These are phyloP conservation scores for Meiosimyza platycephala DNA, from an alignment of 2,888 invertebrate genomes.

Conservation along the genomic window DNA sequence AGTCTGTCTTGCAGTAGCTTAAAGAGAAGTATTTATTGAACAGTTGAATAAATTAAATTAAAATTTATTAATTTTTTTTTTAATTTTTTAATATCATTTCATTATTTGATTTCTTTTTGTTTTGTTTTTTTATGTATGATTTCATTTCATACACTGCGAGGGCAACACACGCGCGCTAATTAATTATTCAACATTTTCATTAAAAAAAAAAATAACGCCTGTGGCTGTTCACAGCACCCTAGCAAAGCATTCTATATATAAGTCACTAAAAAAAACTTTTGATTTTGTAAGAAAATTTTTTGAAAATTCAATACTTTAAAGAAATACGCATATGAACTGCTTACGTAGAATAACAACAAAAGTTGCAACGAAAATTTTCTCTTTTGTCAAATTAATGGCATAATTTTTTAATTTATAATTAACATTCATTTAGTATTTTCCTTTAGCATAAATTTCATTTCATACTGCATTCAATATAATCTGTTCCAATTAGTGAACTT, in stretches of 20 bases:
- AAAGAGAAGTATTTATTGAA: slow-evolving; percentile 8
- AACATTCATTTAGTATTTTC: slow-evolving; percentile 6
- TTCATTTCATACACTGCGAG: slow-evolving; percentile 23
- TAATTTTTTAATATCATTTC: neutral
- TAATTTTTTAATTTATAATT: neutral
- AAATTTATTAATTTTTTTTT: neutral
- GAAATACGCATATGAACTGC: neutral
- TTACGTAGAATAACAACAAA: neutral
- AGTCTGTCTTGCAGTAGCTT: slow-evolving; percentile 26
- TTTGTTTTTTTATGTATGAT: slow-evolving; percentile 9
- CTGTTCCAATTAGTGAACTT: slow-evolving; percentile 25
- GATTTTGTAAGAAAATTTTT: neutral
- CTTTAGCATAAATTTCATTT: slow-evolving; percentile 1
- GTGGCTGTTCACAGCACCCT: slow-evolving; percentile 25
- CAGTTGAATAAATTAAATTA: neutral
- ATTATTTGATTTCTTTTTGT: neutral
- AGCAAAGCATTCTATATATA: slow-evolving; percentile 19
- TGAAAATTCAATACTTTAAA: neutral
- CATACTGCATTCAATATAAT: slow-evolving; percentile 17
- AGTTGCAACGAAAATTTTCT: neutral
- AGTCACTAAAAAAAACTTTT: neutral
- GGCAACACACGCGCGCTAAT: slow-evolving; percentile 28
- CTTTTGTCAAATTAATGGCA: neutral
- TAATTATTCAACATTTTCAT: neutral
- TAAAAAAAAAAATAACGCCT: slow-evolving; percentile 5